phyloP scores from a whole-genome alignment of 2,888 invertebrate species.

The Parasteatoda lunata region DNA sequence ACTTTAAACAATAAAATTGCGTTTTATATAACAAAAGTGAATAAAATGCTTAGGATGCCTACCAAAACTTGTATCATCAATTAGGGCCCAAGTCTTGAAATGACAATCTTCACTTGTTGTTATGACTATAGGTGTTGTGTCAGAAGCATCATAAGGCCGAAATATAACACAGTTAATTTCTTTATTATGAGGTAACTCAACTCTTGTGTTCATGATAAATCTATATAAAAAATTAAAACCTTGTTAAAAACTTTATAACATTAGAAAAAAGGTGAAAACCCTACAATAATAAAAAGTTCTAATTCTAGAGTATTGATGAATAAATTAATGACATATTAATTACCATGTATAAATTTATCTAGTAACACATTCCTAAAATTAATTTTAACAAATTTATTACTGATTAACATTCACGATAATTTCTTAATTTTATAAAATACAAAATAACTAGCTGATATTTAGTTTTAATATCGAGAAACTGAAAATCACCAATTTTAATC shows the following conservation, averaged over 20 bases:
- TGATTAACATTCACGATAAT: too few relatives aligned
- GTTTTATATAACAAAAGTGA: not conserved
- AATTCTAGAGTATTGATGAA: too few relatives aligned
- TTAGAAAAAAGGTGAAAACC: too few relatives aligned
- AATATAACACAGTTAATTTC: slow-evolving; percentile 80
- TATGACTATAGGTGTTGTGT: slow-evolving; percentile 77
- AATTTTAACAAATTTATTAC: too few relatives aligned
- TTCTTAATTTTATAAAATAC: too few relatives aligned
- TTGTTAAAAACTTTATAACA: not conserved
- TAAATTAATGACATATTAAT: too few relatives aligned
- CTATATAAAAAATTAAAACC: slow-evolving; percentile 75
- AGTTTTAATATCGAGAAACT: too few relatives aligned
- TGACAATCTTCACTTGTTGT: slow-evolving; percentile 82
- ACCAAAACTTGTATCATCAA: slow-evolving; percentile 30
- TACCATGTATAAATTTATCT: too few relatives aligned
- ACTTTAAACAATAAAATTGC: not conserved
- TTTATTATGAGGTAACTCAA: slow-evolving; percentile 83
- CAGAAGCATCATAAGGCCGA: slow-evolving; percentile 76
- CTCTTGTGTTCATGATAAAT: slow-evolving; percentile 81
- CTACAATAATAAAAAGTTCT: too few relatives aligned
- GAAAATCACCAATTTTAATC: too few relatives aligned
- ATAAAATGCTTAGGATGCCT: slow-evolving; percentile 5
- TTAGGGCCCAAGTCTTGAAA: slow-evolving; percentile 83
- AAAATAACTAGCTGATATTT: too few relatives aligned
- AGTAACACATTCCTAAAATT: too few relatives aligned